A percentile compares a stretch with the other conserved stretches of the same genome.
phyloP scores from a whole-genome alignment of 2,797 vertebrate genomes.

The Delichon dasypus region DNA sequence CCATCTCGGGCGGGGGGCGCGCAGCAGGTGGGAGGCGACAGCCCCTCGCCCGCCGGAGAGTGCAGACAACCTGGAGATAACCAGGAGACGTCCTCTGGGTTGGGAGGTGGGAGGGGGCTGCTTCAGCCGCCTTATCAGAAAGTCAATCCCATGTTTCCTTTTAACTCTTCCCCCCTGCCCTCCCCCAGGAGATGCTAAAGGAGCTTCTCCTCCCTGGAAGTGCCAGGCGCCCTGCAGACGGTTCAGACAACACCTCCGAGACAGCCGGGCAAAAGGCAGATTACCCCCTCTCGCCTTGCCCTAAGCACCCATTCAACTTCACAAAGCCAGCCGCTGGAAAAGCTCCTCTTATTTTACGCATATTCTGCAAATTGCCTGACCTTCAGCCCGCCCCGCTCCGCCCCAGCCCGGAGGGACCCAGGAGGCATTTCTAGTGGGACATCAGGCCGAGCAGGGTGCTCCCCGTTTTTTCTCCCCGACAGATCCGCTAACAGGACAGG shows the following conservation, averaged over 20 bases:
- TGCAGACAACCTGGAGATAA: conserved; percentile 42
- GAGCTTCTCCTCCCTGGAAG: neutral
- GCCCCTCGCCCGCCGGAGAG: conserved; percentile 14
- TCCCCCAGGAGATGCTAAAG: conserved; percentile 17
- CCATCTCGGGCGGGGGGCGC: conserved; percentile 12
- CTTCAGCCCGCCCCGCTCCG: conserved; percentile 26
- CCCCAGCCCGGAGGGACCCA: neutral
- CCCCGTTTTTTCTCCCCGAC: neutral
- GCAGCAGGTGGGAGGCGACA: conserved; percentile 69
- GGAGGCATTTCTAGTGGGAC: neutral
- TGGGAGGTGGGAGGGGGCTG: conserved; percentile 37
- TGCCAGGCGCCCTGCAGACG: conserved; percentile 28
- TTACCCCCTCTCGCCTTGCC: conserved; percentile 20
- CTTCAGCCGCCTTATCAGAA: conserved; percentile 63
- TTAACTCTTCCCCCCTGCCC: conserved; percentile 10
- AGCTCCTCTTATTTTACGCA: neutral
- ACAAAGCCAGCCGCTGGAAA: conserved; percentile 46
- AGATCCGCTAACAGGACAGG: neutral
- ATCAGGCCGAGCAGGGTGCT: neutral
- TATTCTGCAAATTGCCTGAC: conserved; percentile 36
- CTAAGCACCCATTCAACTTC: conserved; percentile 37
- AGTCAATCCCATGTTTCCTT: conserved; percentile 53
- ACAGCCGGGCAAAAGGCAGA: conserved; percentile 37
- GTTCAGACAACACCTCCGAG: conserved; percentile 41
- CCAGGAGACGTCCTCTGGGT: conserved; percentile 40